Percentiles rank a stretch among this genome's conserved stretches.
These are phyloP conservation scores for Hapalemur alaotrensis DNA, from an alignment of 2,797 vertebrate genomes.

Conservation along the genomic window DNA sequence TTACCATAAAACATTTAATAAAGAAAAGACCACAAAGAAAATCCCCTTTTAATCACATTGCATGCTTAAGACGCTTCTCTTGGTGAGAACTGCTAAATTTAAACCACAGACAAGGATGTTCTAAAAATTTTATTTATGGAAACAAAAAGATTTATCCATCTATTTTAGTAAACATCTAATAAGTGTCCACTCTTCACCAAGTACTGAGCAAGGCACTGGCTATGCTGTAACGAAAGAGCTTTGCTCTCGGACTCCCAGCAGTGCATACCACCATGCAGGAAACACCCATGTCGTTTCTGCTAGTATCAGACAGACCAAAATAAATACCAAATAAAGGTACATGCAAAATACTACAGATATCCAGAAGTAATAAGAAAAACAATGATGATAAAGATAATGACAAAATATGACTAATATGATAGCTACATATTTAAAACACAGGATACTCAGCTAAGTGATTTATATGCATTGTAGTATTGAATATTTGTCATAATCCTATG, in stretches of 20 bases:
- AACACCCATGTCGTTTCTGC: background rate
- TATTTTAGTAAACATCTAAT: background rate
- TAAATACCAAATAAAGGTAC: background rate
- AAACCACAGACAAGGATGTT: background rate
- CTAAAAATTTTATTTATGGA: background rate
- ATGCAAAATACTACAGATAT: background rate
- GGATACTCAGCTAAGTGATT: background rate
- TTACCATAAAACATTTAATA: constrained; percentile 37
- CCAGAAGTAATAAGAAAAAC: background rate
- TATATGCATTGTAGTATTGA: background rate
- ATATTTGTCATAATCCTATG: background rate
- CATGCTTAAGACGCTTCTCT: background rate
- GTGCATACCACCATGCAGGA: background rate
- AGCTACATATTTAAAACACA: background rate
- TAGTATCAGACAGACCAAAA: background rate
- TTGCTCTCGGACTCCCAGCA: background rate
- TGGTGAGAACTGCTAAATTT: background rate
- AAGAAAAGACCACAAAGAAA: constrained; percentile 51
- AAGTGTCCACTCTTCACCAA: background rate
- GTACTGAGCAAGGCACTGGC: background rate
- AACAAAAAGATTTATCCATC: background rate
- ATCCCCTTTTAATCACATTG: constrained; percentile 14
- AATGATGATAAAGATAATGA: background rate
- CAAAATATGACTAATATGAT: background rate
- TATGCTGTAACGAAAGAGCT: background rate